These are phyloP conservation scores for Halcyon chelicuti DNA, from an alignment of 2,797 vertebrate species.

Conservation along the genomic window DNA sequence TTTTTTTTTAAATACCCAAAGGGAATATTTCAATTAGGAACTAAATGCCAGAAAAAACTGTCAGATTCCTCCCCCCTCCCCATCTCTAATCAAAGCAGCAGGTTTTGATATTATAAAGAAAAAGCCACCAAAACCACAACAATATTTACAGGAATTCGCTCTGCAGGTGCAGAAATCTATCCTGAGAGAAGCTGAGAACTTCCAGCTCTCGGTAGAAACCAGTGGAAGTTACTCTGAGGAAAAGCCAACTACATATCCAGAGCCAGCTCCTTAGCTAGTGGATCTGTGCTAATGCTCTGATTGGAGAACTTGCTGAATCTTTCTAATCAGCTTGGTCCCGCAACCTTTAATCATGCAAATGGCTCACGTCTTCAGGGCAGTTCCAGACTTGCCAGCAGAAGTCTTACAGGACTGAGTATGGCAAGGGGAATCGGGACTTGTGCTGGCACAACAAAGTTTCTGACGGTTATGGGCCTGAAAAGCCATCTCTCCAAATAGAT, in stretches of 20 bases:
- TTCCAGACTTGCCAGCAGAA: slow-evolving; percentile 31
- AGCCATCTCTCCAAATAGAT: background rate
- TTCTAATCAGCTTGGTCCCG: slow-evolving; percentile 43
- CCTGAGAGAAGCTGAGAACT: slow-evolving; percentile 20
- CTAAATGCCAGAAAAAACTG: slow-evolving; percentile 32
- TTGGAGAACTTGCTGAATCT: slow-evolving; percentile 1
- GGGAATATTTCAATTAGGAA: slow-evolving; percentile 60
- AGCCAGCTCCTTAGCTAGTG: slow-evolving; percentile 9
- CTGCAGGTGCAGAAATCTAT: slow-evolving; percentile 48
- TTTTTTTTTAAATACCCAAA: slow-evolving; percentile 58
- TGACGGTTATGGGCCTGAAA: background rate
- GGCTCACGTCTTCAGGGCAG: background rate
- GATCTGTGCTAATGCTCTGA: background rate
- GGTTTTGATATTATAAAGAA: slow-evolving; percentile 21
- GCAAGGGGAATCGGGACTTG: background rate
- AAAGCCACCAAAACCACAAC: slow-evolving; percentile 52
- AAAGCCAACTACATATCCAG: background rate
- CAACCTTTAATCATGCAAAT: slow-evolving; percentile 44
- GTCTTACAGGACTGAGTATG: background rate
- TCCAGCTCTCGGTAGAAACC: background rate
- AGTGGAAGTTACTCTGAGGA: background rate
- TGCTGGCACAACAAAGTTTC: slow-evolving; percentile 11
- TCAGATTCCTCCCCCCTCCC: background rate
- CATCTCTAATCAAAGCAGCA: slow-evolving; percentile 42
- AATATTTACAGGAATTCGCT: background rate